Percentiles rank a stretch among this genome's conserved stretches.
phyloP scores from a whole-genome alignment of 2,113 vertebrate genomes.

The Albula goreensis region DNA sequence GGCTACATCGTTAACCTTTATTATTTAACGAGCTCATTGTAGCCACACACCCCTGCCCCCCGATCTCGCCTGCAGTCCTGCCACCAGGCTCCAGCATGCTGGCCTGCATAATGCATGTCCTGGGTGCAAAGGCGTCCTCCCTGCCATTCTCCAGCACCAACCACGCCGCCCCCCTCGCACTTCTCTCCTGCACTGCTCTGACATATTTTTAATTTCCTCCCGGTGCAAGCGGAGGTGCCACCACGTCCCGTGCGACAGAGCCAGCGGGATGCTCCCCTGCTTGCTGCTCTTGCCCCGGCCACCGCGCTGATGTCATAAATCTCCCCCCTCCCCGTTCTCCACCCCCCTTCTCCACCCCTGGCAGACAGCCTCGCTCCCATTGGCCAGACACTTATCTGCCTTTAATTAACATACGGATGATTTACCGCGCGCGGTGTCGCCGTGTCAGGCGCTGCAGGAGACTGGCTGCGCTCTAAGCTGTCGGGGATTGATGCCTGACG shows the following conservation, averaged over 20 bases:
- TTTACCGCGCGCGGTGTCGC: conserved; percentile 2
- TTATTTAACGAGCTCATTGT: conserved; percentile 19
- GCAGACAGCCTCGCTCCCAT: conserved; percentile 22
- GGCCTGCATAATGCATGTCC: not conserved
- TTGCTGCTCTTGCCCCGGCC: not conserved
- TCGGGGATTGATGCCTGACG: not conserved
- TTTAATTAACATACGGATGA: conserved; percentile 34
- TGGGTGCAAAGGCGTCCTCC: not conserved
- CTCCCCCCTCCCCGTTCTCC: not conserved
- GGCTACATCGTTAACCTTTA: conserved; percentile 27
- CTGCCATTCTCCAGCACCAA: not conserved
- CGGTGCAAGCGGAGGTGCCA: not conserved
- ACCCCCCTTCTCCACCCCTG: conserved; percentile 26
- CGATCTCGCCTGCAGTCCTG: not conserved
- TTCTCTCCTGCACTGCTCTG: not conserved
- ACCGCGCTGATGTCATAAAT: conserved; percentile 19
- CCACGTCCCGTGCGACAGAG: not conserved
- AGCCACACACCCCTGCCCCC: not conserved
- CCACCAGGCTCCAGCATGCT: not conserved
- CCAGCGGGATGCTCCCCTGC: not conserved
- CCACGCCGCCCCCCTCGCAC: not conserved
- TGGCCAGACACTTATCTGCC: conserved; percentile 27
- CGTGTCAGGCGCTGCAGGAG: not conserved
- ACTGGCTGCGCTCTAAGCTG: conserved; percentile 2
- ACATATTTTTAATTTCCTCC: not conserved